Conservation (phyloP, 1,140 invertebrate species). For the Maconellicoccus hirsutus region DNA sequence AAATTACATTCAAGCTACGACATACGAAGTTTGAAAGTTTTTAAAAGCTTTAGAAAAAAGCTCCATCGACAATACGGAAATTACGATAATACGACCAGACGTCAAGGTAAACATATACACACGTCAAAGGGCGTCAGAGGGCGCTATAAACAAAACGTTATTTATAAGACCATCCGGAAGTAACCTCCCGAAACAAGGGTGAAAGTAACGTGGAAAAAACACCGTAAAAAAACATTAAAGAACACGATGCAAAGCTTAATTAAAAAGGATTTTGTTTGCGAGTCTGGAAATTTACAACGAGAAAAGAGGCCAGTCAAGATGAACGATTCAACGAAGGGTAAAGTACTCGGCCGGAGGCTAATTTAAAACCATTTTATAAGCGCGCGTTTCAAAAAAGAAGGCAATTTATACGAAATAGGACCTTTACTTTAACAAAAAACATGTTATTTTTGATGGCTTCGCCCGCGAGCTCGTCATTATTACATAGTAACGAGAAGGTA, state of each 20-base stretch:
- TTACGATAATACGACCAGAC: too few relatives aligned
- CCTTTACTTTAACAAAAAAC: background rate
- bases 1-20: too few relatives aligned
- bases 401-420: background rate
- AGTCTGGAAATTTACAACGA: background rate
- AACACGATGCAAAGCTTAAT: background rate
- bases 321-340: background rate
- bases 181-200: background rate
- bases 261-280: background rate
- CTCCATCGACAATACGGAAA: too few relatives aligned
- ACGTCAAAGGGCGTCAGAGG: too few relatives aligned
- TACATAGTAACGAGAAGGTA: constrained; percentile 3
- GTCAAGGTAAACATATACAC: too few relatives aligned
- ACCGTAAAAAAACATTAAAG: background rate
- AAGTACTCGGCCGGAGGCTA: background rate
- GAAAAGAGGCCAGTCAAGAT: background rate
- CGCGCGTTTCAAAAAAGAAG: background rate
- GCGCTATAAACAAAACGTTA: too few relatives aligned
- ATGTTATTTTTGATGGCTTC: background rate
- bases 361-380: background rate
- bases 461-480: background rate
- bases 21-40: too few relatives aligned
- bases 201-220: background rate
- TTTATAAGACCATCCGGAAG: background rate
- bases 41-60: too few relatives aligned